Percentiles rank a stretch among this genome's conserved stretches.
phyloP scores from a whole-genome alignment of 2,113 vertebrate species.

The Alaudala cheleensis region DNA sequence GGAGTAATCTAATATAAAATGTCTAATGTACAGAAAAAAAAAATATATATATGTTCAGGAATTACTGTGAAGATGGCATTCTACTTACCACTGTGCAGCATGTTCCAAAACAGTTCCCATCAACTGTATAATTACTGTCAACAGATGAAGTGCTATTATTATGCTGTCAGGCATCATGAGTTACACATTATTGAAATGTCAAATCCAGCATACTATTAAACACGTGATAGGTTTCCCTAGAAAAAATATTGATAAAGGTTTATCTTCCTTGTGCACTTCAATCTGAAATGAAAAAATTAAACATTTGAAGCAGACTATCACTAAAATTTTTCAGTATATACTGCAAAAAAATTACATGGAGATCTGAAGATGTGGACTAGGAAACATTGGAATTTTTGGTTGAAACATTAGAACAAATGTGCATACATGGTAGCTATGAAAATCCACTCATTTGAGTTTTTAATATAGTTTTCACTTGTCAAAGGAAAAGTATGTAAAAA shows the following conservation, averaged over 20 bases:
- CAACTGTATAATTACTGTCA: not conserved
- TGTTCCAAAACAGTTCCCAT: not conserved
- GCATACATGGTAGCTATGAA: not conserved
- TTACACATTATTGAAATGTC: not conserved
- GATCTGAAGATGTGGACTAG: not conserved
- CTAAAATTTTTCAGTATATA: not conserved
- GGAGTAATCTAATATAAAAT: no score
- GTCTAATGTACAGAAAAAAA: no score
- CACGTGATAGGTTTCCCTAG: not conserved
- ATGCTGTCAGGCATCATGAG: constrained; percentile 12
- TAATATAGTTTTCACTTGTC: not conserved
- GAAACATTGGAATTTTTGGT: not conserved
- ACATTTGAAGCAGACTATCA: not conserved
- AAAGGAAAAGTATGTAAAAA: not conserved
- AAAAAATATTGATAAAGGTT: constrained; percentile 40
- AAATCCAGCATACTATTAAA: not conserved
- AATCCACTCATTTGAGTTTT: not conserved
- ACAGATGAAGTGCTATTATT: constrained; percentile 1
- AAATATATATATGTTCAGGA: not conserved
- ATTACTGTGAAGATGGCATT: not conserved
- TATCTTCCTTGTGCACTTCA: not conserved
- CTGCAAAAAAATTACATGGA: not conserved
- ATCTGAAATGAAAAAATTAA: not conserved
- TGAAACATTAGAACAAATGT: not conserved
- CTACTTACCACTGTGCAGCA: not conserved